phyloP scores from a whole-genome alignment of 2,113 vertebrate species.

The Coreoperca whiteheadi region DNA sequence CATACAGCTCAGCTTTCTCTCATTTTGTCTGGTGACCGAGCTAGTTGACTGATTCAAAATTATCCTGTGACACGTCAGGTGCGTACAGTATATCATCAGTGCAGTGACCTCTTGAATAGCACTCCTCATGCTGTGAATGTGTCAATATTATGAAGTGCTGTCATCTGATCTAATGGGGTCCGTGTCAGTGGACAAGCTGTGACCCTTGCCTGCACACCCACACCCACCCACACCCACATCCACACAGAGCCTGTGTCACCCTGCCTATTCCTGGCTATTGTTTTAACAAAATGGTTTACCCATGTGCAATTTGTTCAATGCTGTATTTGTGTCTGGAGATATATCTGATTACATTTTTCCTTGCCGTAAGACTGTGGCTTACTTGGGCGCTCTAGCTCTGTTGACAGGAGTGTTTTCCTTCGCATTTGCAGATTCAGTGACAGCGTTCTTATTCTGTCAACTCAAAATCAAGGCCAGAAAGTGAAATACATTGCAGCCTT shows the following conservation, averaged over 20 bases:
- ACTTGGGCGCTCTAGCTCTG: constrained; percentile 16
- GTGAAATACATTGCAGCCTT: neutral
- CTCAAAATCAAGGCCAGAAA: constrained; percentile 41
- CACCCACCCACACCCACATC: neutral
- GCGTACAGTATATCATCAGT: constrained; percentile 72
- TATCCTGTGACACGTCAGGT: constrained; percentile 69
- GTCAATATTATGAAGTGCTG: constrained; percentile 81
- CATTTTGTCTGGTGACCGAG: constrained; percentile 40
- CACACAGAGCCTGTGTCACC: constrained; percentile 20
- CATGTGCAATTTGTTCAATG: constrained; percentile 60
- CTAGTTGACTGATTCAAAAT: constrained; percentile 56
- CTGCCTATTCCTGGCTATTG: constrained; percentile 62
- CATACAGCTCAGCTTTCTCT: constrained; percentile 41
- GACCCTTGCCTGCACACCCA: constrained; percentile 49
- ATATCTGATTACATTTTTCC: constrained; percentile 64
- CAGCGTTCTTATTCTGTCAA: constrained; percentile 40
- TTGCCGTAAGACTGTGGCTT: constrained; percentile 32
- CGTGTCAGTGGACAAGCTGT: constrained; percentile 68
- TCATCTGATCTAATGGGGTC: constrained; percentile 76
- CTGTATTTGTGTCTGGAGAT: constrained; percentile 46
- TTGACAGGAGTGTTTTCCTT: constrained; percentile 57
- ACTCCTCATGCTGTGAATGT: constrained; percentile 72
- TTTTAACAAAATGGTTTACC: constrained; percentile 64
- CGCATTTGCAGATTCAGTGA: constrained; percentile 47
- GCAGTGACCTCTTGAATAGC: constrained; percentile 61